These are phyloP conservation scores for Lapara coniferarum DNA, from an alignment of 2,888 invertebrate species.

Conservation along the genomic window DNA sequence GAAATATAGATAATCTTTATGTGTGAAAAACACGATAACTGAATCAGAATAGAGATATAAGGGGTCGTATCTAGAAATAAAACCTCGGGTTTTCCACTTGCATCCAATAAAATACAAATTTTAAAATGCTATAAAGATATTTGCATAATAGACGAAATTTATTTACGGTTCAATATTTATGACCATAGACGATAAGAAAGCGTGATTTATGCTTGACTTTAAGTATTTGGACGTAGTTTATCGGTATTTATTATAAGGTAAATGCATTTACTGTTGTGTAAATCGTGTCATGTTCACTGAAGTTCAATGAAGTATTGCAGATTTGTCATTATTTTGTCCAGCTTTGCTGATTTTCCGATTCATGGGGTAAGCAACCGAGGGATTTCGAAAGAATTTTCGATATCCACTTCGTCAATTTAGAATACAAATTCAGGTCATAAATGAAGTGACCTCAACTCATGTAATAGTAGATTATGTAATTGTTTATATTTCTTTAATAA, in stretches of 20 bases:
- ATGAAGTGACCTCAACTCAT: no score
- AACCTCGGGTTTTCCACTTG: conserved; percentile 43
- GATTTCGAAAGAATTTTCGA: not conserved
- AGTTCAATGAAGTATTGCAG: conserved; percentile 5
- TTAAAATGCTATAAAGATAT: conserved; percentile 53
- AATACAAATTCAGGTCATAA: no score
- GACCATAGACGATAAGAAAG: conserved; percentile 50
- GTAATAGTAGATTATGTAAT: no score
- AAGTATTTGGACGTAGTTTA: conserved; percentile 47
- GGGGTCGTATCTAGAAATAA: conserved; percentile 42
- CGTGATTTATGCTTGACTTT: conserved; percentile 53
- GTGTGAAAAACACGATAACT: conserved; percentile 33
- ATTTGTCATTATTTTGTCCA: not conserved
- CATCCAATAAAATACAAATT: conserved; percentile 52
- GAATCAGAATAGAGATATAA: conserved; percentile 35
- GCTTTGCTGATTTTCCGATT: not conserved
- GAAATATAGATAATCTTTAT: conserved; percentile 31
- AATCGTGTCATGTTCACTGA: conserved; percentile 9
- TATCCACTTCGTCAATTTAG: no score
- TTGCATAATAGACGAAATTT: conserved; percentile 54
- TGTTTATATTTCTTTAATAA: no score
- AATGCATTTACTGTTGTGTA: conserved; percentile 25
- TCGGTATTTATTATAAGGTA: conserved; percentile 47
- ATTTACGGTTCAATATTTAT: conserved; percentile 53
- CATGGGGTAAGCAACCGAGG: not conserved